Conservation (phyloP, 2,113 vertebrate genomes). For the Thalassoma bifasciatum region DNA sequence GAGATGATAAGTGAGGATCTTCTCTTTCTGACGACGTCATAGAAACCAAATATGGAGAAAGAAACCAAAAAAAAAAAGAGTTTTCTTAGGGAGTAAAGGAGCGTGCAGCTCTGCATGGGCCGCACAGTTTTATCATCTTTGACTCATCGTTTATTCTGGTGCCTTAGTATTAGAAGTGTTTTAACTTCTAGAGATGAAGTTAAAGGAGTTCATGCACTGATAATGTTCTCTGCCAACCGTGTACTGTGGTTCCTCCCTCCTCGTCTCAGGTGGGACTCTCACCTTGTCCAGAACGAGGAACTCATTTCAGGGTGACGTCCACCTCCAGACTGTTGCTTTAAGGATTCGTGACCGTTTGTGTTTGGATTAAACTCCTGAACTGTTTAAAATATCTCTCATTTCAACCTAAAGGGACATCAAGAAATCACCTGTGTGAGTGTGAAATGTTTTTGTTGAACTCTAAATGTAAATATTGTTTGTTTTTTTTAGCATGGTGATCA, state of each 20-base stretch:
- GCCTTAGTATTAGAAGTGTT: conserved; percentile 8
- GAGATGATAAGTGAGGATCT: too few species aligned
- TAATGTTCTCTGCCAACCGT: not conserved
- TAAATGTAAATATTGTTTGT: not conserved
- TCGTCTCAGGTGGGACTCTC: not conserved
- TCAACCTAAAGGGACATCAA: not conserved
- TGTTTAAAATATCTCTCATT: not conserved
- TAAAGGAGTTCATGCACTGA: not conserved
- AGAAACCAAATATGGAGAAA: not conserved
- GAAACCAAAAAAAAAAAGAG: not conserved
- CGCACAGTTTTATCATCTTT: not conserved
- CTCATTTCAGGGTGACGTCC: not conserved
- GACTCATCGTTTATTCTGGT: conserved; percentile 1
- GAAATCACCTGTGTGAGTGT: not conserved
- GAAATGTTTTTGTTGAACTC: not conserved
- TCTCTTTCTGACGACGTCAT: not conserved
- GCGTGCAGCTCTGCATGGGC: not conserved
- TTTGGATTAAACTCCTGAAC: not conserved
- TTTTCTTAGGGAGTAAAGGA: not conserved
- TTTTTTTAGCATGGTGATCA: not conserved
- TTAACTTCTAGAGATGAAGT: conserved; percentile 6
- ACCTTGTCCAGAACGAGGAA: not conserved
- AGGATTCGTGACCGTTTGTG: not conserved
- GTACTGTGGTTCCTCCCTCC: not conserved
- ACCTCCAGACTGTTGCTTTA: not conserved